A percentile compares a stretch with the other conserved stretches of the same genome.
phyloP scores from a whole-genome alignment of 2,797 vertebrate species.

The Epinephelus coioides region DNA sequence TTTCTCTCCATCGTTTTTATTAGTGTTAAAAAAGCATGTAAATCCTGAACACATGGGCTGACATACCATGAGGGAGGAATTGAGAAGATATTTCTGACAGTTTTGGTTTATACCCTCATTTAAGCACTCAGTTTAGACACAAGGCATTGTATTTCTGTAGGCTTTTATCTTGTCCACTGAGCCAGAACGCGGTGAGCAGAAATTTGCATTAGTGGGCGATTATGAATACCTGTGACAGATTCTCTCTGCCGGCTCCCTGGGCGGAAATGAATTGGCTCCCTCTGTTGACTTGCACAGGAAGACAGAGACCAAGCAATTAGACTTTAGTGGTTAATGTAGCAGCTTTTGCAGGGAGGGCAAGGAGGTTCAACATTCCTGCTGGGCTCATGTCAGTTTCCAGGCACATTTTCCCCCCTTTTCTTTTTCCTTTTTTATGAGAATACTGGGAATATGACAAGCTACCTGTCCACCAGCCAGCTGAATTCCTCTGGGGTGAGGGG shows the following conservation, averaged over 20 bases:
- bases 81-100: slow-evolving; percentile 83
- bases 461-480: slow-evolving; percentile 83
- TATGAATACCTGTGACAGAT: slow-evolving; percentile 91
- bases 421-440: slow-evolving; percentile 66
- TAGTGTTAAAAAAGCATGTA: slow-evolving; percentile 80
- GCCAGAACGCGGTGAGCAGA: slow-evolving; percentile 80
- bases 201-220: slow-evolving; percentile 89
- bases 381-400: slow-evolving; percentile 85
- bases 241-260: slow-evolving; percentile 83
- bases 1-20: slow-evolving; percentile 78
- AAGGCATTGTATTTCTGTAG: slow-evolving; percentile 82
- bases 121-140: slow-evolving; percentile 85
- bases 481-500: slow-evolving; percentile 82
- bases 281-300: slow-evolving; percentile 85
- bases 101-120: slow-evolving; percentile 88
- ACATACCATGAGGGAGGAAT: slow-evolving; percentile 79
- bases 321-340: slow-evolving; percentile 89
- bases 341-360: slow-evolving; percentile 86
- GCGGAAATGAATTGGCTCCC: slow-evolving; percentile 88
- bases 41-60: slow-evolving; percentile 76
- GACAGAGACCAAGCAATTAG: slow-evolving; percentile 89
- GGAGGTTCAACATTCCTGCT: slow-evolving; percentile 87
- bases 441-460: slow-evolving; percentile 83
- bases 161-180: slow-evolving; percentile 89
- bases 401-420: slow-evolving; percentile 66